Evolutionary conservation across 2,888 invertebrate species (phyloP), one percentile per base, ranked within the genome.

Genomic region (Cryptus armator): DNA sequence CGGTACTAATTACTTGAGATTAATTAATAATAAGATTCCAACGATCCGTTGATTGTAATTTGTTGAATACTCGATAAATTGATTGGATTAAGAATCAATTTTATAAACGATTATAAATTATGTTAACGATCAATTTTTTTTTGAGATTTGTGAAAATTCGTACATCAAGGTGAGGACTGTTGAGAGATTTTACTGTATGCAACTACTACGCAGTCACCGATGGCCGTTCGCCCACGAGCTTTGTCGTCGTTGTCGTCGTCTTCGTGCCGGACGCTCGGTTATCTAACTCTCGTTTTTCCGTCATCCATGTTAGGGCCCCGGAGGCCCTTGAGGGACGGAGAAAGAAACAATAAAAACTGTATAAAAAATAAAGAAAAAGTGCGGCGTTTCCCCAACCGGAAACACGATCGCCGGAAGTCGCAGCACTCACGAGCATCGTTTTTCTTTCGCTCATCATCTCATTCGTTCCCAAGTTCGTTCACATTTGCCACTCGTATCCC

Each of bases 301-400:
- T 32, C 43, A 16, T 10, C 59, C 32, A 14, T 32, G 59, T 44
- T 32, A 7, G 48, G 48, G 76, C 71, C 66, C 59, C 66, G 24
- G 67, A 51, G 70, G 59, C 62, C 37, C 16, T 37, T 7, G 29
- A 67, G 44, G 24, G 24, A 59, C 24, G 44, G 10, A 77, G 59
- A 53, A 66, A 64, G 32, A 32, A 53, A 14, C 5, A 6, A 53
- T n/a, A 43, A 24, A 56, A 80, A 72, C 44, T 24, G 14, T 7
- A 9, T 56, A 29, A 7, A 5, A 37, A 71, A 70, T 14, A 53
- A 16, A 32, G 62, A 62, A 37, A 29, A 32, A 16, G 29, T 19
- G 24, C 84, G 84, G 88, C 86, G 81, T 86, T 62, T 87, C 87
- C 87, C 86, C 87, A 46, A 86, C 88, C 89, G 90, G 89, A 89